Evolutionary conservation across 1,140 invertebrate species (phyloP).

Genomic region (Macrobrachium nipponense): DNA sequence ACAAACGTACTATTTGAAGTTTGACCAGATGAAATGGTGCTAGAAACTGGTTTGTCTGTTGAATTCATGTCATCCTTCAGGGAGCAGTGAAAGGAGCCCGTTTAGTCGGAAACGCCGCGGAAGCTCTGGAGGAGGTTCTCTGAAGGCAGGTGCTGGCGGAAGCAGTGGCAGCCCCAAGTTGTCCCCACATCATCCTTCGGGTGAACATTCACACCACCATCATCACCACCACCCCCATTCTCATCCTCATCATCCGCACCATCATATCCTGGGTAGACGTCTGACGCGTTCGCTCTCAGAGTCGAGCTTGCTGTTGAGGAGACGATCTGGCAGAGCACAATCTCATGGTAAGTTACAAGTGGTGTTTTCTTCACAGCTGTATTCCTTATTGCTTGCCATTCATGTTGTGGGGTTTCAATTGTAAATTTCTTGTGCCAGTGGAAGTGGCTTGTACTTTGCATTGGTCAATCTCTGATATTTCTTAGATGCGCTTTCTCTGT

Average conservation of each 20-base stretch:
- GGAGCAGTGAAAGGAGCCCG: slow-evolving; percentile 47
- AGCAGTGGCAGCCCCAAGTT: slow-evolving; percentile 44
- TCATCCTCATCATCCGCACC: slow-evolving; percentile 43
- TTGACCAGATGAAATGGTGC: too few relatives aligned
- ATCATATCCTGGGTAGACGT: slow-evolving; percentile 35
- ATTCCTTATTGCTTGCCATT: neutral
- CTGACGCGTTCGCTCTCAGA: slow-evolving; percentile 54
- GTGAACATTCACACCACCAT: slow-evolving; percentile 39
- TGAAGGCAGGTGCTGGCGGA: slow-evolving; percentile 46
- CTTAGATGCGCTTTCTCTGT: too few relatives aligned
- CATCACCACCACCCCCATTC: slow-evolving; percentile 52
- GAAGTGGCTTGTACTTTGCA: too few relatives aligned
- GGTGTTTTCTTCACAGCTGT: neutral
- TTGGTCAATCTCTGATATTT: too few relatives aligned
- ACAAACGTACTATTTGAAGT: too few relatives aligned
- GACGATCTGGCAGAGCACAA: slow-evolving; percentile 3
- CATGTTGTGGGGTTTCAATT: too few relatives aligned
- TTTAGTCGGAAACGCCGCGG: slow-evolving; percentile 50
- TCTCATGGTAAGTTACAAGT: slow-evolving; percentile 26
- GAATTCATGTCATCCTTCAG: neutral
- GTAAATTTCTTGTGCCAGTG: too few relatives aligned
- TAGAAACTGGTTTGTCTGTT: too few relatives aligned
- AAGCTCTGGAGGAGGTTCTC: slow-evolving; percentile 55
- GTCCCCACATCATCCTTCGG: slow-evolving; percentile 41
- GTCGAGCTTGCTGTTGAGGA: slow-evolving; percentile 52